phyloP scores from a whole-genome alignment of 2,888 invertebrate species.

The Caradrina clavipalpis region DNA sequence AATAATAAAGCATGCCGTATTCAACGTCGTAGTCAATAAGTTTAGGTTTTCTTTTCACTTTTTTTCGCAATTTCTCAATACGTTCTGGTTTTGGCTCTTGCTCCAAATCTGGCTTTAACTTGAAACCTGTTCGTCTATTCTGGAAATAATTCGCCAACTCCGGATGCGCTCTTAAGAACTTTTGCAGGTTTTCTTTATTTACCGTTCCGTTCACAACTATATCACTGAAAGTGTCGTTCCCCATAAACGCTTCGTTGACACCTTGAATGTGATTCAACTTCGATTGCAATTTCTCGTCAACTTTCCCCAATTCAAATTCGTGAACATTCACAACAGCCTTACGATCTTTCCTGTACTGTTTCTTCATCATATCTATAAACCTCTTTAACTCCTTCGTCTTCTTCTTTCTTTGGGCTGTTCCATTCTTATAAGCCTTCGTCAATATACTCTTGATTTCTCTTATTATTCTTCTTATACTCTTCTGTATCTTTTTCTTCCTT shows the following conservation, averaged over 20 bases:
- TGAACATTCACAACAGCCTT: constrained; percentile 78
- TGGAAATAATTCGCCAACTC: constrained; percentile 65
- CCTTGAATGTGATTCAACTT: constrained; percentile 71
- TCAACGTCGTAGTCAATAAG: constrained; percentile 79
- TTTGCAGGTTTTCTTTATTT: constrained; percentile 67
- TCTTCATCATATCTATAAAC: constrained; percentile 79
- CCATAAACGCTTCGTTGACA: constrained; percentile 75
- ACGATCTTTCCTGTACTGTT: constrained; percentile 79
- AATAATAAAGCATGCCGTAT: constrained; percentile 81
- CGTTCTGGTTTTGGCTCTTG: not conserved
- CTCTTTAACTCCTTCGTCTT: constrained; percentile 82
- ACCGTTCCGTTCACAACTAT: constrained; percentile 78
- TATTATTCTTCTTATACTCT: constrained; percentile 75
- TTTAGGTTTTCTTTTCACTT: not conserved
- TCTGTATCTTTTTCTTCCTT: constrained; percentile 77
- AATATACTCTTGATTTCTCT: constrained; percentile 78
- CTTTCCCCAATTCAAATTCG: constrained; percentile 72
- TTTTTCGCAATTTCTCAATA: not conserved
- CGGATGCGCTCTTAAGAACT: constrained; percentile 78
- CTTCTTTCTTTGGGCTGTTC: constrained; percentile 73
- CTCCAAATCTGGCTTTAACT: not conserved
- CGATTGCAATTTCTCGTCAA: constrained; percentile 72
- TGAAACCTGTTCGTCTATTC: constrained; percentile 45
- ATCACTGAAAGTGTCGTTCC: constrained; percentile 79
- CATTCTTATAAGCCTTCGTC: constrained; percentile 76